Evolutionary conservation across 2,113 vertebrate genomes (phyloP), one percentile per base, ranked within the genome.

Genomic region (Petrocephalus zakoni): DNA sequence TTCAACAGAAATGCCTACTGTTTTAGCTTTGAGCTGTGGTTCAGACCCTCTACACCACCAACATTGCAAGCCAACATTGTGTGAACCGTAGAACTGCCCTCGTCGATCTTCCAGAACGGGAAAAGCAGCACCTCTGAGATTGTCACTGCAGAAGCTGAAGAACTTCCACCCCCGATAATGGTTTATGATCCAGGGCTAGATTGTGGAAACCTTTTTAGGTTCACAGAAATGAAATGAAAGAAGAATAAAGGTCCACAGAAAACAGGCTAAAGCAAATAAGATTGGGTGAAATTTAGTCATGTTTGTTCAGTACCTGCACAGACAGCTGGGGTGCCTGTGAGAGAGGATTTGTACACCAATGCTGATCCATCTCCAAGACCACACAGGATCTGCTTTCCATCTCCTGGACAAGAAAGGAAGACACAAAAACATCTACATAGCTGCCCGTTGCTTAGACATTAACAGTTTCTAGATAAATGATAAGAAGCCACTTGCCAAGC

Each of bases 301-400:
- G 89, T 64, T 19, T 88, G 86, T 89, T 75, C 21, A 85, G 64
- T 95, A 99, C 97, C 98, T 97, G 96, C 93, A 92, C 96, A 96
- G 89, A 95, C 94, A 90, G 92, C 91, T 81, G 93, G 95, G 0
- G 75, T 91, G 56, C 94, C 90, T 2, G 89, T 91, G 2, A 98
- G 94, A 37, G 91, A 93, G 22, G 96, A 95, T 86, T 61, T 94
- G 89, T 97, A 95, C 92, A 96, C 86, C 82, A 97, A 92, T 19
- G 95, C 89, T 19, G 95, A 93, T 90, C 90, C 94, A 94, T 97
- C 96, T 91, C 95, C 96, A 89, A 96, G 92, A 92, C 97, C 96
- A 61, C 97, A 98, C 91, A 97, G 96, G 91, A 97, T 92, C 87
- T 93, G 92, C 87, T 94, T 95, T 90, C 97, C 97, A 89, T 97